Base-by-base conservation (phyloP, 2,797 vertebrate genomes). In the Brotula barbata region DNA sequence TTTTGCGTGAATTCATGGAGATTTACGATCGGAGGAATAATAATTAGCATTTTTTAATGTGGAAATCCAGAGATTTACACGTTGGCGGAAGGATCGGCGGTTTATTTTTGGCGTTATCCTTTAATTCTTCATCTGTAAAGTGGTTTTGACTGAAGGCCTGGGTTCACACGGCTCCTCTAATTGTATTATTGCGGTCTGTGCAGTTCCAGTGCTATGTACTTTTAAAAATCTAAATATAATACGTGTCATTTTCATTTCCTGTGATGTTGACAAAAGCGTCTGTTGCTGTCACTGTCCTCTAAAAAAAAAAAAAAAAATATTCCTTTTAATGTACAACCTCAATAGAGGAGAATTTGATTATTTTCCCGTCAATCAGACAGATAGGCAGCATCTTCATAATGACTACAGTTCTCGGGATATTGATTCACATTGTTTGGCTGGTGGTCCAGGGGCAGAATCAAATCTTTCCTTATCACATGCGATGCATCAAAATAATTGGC, bases 401-500 rank as follows among this genome's bases (percentile, higher is more conserved):
- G 63, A 71, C 21, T 65, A 64, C 31, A 48, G 55, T 48, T 64
- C 68, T 71, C 56, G 51, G 41, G 61, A 39, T 80, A 82, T 85
- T 64, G 70, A 82, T 83, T 83, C 41, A 43, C 45, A 45, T 31
- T 75, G 8, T 72, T 74, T 76, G 61, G 50, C 73, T 58, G 45
- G 19, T 70, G 49, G 50, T 44, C 65, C 64, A 74, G 55, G 51
- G 19, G 48, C 63, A 58, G 64, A 71, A 73, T 77, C 64, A 75
- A 67, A 56, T 57, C 77, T 69, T 73, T 58, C 62, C 67, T 80
- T 48, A 81, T 89, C 74, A 69, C 74, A 78, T 40, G 62, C 55
- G 19, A 77, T 82, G 75, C 74, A 82, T 88, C 85, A 85, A 75
- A 84, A 82, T 88, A 87, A 89, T 87, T 90, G 85, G 73, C 79